Conservation (phyloP, 2,797 vertebrate genomes). For the Nasua narica region DNA sequence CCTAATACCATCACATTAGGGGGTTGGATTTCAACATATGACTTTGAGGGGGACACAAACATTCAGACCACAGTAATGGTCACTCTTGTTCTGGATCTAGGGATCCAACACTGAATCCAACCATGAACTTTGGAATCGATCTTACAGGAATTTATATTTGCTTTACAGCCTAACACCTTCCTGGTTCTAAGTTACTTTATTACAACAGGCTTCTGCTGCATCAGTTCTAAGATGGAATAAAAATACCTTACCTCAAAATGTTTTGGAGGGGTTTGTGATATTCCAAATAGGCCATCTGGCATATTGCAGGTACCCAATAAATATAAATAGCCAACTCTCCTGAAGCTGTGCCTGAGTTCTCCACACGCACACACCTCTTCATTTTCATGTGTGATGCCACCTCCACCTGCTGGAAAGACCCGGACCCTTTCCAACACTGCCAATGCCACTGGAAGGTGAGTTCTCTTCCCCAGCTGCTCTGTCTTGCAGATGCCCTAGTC, state of each 20-base stretch:
- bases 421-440: background rate
- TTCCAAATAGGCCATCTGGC: background rate
- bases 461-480: too few relatives aligned
- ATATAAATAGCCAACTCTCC: background rate
- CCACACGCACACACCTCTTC: rapidly evolving
- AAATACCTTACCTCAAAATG: background rate
- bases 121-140: background rate
- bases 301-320: background rate
- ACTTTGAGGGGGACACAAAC: background rate
- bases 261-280: background rate
- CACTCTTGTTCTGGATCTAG: background rate
- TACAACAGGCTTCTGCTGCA: background rate
- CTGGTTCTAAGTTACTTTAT: background rate
- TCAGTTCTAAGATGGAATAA: background rate
- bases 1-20: rapidly evolving
- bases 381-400: background rate
- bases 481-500: background rate
- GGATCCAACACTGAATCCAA: background rate
- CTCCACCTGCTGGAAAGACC: background rate
- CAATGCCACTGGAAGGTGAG: background rate
- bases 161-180: background rate
- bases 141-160: rapidly evolving
- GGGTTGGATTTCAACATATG: background rate
- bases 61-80: background rate
- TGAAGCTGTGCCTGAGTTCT: background rate